Evolutionary conservation across 2,113 vertebrate genomes (phyloP).

Genomic region (Cervus canadensis): DNA sequence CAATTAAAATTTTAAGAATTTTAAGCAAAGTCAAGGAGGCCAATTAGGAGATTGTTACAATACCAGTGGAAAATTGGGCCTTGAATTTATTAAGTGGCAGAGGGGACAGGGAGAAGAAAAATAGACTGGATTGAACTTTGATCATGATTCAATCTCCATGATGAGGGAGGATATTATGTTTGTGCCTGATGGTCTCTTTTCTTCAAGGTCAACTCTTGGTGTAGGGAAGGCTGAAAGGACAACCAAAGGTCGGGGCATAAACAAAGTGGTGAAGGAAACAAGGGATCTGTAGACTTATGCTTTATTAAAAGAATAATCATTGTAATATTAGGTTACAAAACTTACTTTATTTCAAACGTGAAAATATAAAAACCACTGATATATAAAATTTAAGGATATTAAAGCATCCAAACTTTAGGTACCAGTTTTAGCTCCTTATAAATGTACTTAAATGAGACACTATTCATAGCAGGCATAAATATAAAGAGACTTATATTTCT

Average conservation of each 20-base stretch:
- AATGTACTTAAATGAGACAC: not conserved
- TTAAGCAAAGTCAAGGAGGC: not conserved
- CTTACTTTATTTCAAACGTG: constrained; percentile 75
- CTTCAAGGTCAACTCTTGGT: not conserved
- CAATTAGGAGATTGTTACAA: not conserved
- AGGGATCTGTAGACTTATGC: not conserved
- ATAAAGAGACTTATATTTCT: not conserved
- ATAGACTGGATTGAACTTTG: not conserved
- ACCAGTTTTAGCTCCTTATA: not conserved
- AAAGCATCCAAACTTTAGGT: constrained; percentile 12
- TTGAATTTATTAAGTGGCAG: not conserved
- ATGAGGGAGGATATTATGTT: not conserved
- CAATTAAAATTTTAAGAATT: not conserved
- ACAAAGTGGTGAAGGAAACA: not conserved
- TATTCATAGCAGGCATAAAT: constrained; percentile 19
- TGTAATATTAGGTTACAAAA: constrained; percentile 46
- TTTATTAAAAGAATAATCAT: not conserved
- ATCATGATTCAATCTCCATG: not conserved
- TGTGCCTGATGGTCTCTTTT: not conserved
- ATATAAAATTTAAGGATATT: constrained; percentile 36
- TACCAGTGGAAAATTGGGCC: not conserved
- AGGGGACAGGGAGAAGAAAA: not conserved
- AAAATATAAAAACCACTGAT: constrained; percentile 61
- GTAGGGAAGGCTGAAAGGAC: not conserved
- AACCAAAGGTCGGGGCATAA: not conserved